These are phyloP conservation scores for Austrofundulus limnaeus DNA, from an alignment of 2,113 vertebrate genomes.

Conservation along the genomic window DNA sequence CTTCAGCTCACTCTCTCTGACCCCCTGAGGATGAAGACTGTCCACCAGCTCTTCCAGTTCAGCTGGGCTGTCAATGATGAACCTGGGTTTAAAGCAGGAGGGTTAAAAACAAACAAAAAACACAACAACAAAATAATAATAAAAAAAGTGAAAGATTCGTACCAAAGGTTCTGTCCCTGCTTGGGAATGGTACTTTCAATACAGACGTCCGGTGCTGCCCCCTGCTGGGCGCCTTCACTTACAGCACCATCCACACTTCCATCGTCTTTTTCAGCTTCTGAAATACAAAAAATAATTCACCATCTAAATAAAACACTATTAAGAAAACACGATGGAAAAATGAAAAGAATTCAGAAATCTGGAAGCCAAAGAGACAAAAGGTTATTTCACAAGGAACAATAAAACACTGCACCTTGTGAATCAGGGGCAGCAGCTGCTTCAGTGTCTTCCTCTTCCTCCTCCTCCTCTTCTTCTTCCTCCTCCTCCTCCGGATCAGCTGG, in stretches of 20 bases:
- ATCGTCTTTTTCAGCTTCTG: constrained; percentile 77
- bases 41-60: constrained; percentile 91
- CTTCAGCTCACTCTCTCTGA: constrained; percentile 92
- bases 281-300: constrained; percentile 2
- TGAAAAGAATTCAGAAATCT: not conserved
- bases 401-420: constrained; percentile 39
- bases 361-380: too few relatives aligned
- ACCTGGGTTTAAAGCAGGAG: constrained; percentile 77
- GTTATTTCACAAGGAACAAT: too few relatives aligned
- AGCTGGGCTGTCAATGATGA: constrained; percentile 87
- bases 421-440: constrained; percentile 23
- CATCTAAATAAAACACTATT: not conserved
- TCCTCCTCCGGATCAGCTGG: constrained; percentile 64
- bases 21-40: constrained; percentile 89
- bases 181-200: constrained; percentile 91
- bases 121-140: not conserved
- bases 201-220: constrained; percentile 60
- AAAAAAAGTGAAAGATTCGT: constrained; percentile 18
- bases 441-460: constrained; percentile 68
- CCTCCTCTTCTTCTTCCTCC: constrained; percentile 68
- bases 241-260: constrained; percentile 71
- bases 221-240: constrained; percentile 74
- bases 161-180: constrained; percentile 97
- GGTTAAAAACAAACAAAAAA: not conserved
- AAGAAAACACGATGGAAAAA: not conserved